Evolutionary conservation across 2,797 vertebrate genomes (phyloP).

Genomic region (Centropyge bicolor): DNA sequence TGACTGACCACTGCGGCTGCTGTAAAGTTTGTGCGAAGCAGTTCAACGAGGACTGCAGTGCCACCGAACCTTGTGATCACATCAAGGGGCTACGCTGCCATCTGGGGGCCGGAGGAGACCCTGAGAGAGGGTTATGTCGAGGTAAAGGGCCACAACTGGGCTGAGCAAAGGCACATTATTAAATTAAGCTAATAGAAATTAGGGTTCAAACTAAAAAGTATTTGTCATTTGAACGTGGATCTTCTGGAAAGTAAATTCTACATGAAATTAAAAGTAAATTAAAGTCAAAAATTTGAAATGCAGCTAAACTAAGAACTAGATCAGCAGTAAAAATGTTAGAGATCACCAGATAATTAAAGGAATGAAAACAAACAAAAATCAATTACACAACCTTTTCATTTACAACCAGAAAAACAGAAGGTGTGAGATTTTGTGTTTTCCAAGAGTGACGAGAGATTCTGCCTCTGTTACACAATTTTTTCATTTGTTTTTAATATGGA

Average conservation of each 20-base stretch:
- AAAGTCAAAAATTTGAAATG: not conserved
- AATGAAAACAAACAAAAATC: no score
- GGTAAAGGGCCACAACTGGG: constrained; percentile 63
- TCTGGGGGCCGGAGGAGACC: constrained; percentile 80
- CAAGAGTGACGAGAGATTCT: not conserved
- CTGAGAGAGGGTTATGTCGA: constrained; percentile 81
- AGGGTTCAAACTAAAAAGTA: not conserved
- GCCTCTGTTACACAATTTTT: not conserved
- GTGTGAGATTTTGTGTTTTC: not conserved
- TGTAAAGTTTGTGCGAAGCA: constrained; percentile 85
- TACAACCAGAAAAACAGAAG: not conserved
- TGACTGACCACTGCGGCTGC: constrained; percentile 82
- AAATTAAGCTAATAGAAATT: not conserved
- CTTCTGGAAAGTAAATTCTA: not conserved
- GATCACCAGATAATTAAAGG: not conserved
- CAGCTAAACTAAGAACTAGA: not conserved
- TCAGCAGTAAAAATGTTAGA: not conserved
- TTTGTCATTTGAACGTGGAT: not conserved
- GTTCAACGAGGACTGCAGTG: constrained; percentile 85
- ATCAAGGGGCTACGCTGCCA: constrained; percentile 87
- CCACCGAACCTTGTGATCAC: constrained; percentile 83
- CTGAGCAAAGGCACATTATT: not conserved
- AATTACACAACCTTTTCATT: no score
- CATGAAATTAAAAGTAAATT: not conserved
- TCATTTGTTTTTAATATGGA: not conserved